A percentile compares a stretch with the other conserved stretches of the same genome.
phyloP scores from a whole-genome alignment of 2,797 vertebrate species.

The Momotus momota region DNA sequence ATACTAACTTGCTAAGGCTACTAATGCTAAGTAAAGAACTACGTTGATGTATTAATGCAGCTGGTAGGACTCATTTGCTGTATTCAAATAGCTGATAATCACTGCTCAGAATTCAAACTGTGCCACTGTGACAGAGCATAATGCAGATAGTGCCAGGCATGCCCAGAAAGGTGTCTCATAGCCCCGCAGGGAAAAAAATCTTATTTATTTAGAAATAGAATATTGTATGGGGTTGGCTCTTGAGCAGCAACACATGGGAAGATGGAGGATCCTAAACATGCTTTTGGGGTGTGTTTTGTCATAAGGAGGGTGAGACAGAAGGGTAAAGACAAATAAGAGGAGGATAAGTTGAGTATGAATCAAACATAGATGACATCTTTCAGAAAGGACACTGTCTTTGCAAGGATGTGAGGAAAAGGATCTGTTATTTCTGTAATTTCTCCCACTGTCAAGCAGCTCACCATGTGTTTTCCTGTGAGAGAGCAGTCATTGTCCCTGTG shows the following conservation, averaged over 20 bases:
- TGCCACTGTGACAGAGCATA: not conserved
- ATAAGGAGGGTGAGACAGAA: not conserved
- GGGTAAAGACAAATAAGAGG: not conserved
- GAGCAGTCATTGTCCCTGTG: fast-evolving
- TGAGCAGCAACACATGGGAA: not conserved
- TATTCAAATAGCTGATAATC: slow-evolving; percentile 45
- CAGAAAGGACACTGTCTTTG: not conserved
- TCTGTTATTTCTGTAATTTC: not conserved
- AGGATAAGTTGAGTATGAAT: not conserved
- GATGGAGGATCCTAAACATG: not conserved
- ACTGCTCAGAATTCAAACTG: slow-evolving; percentile 42
- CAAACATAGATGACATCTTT: not conserved
- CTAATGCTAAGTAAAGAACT: not conserved
- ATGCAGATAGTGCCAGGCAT: not conserved
- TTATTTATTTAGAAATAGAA: slow-evolving; percentile 6
- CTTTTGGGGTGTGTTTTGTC: not conserved
- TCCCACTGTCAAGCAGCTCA: not conserved
- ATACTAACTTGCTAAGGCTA: not conserved
- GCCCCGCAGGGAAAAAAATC: not conserved
- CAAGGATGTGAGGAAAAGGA: not conserved
- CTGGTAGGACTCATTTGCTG: slow-evolving; percentile 1
- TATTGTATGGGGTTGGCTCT: not conserved
- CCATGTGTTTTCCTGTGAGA: fast-evolving
- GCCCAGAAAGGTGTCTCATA: not conserved
- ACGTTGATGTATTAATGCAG: not conserved